Conservation (phyloP, 2,888 invertebrate genomes). For the Conops quadrifasciatus region DNA sequence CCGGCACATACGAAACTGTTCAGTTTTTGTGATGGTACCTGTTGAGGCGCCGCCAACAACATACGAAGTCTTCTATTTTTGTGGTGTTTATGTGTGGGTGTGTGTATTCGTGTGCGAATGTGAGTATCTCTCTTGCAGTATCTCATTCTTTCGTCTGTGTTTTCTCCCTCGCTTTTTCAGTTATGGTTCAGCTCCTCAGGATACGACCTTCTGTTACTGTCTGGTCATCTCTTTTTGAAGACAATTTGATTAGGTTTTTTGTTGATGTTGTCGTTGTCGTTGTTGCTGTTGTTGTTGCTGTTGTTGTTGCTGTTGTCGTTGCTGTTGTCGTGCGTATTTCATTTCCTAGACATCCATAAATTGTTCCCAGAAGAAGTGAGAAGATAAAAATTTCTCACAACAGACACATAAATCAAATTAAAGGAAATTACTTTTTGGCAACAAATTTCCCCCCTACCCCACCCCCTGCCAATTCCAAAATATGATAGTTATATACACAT, state of each 20-base stretch:
- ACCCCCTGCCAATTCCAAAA: too few relatives aligned
- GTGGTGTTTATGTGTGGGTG: background rate
- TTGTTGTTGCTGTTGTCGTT: background rate
- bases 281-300: background rate
- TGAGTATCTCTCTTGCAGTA: slow-evolving; percentile 7
- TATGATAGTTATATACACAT: background rate
- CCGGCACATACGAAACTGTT: background rate
- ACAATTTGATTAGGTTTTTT: slow-evolving; percentile 13
- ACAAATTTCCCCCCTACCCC: slow-evolving; percentile 18
- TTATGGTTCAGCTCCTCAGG: background rate
- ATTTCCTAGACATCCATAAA: slow-evolving; percentile 24
- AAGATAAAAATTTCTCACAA: slow-evolving; percentile 5
- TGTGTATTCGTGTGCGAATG: background rate
- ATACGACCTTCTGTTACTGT: slow-evolving; percentile 17
- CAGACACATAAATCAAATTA: slow-evolving; percentile 29
- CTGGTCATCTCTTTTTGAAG: slow-evolving; percentile 21
- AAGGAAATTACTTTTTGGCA: slow-evolving; percentile 33
- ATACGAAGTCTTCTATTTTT: background rate
- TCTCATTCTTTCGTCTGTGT: slow-evolving; percentile 7
- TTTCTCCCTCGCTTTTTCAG: slow-evolving; percentile 5
- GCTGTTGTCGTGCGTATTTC: background rate
- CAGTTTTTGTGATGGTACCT: slow-evolving; percentile 14
- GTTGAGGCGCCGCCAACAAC: slow-evolving; percentile 29
- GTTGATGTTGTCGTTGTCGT: background rate
- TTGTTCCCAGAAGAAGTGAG: background rate